Percentiles rank a stretch among this genome's conserved stretches.
phyloP scores from a whole-genome alignment of 2,113 vertebrate genomes.

The Speoplatyrhinus poulsoni region DNA sequence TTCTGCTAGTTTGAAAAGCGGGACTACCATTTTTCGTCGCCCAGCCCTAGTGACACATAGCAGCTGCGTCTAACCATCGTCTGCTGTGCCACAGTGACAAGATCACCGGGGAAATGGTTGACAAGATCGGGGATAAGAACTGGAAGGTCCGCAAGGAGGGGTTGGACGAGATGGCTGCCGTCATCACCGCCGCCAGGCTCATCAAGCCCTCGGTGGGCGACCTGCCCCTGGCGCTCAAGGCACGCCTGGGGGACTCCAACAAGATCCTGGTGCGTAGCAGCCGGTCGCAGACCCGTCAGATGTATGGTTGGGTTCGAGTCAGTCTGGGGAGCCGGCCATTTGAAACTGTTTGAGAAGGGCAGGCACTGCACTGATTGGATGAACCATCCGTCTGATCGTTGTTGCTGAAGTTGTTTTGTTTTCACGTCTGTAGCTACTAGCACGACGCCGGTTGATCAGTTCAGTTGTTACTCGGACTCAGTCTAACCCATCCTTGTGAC shows the following conservation, averaged over 20 bases:
- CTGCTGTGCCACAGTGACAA: slow-evolving; percentile 78
- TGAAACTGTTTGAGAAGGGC: no score
- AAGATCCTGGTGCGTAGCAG: slow-evolving; percentile 83
- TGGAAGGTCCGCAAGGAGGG: slow-evolving; percentile 93
- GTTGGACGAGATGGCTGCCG: slow-evolving; percentile 83
- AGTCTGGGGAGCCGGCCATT: no score
- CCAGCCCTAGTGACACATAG: not conserved
- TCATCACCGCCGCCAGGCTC: slow-evolving; percentile 89
- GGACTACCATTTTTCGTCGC: no score
- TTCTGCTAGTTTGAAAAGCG: no score
- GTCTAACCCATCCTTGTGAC: no score
- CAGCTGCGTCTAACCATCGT: not conserved
- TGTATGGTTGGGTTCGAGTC: not conserved
- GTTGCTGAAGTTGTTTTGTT: no score
- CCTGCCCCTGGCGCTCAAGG: slow-evolving; percentile 83
- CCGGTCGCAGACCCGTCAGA: not conserved
- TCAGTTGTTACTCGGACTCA: no score
- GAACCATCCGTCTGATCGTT: no score
- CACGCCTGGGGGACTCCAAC: slow-evolving; percentile 88
- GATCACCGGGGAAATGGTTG: slow-evolving; percentile 83
- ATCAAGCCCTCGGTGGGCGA: slow-evolving; percentile 87
- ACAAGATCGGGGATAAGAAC: slow-evolving; percentile 89
- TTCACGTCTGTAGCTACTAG: no score
- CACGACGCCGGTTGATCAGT: no score
- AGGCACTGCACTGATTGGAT: no score